Evolutionary conservation across 2,113 vertebrate genomes (phyloP).

Genomic region (Crotalus viridis): DNA sequence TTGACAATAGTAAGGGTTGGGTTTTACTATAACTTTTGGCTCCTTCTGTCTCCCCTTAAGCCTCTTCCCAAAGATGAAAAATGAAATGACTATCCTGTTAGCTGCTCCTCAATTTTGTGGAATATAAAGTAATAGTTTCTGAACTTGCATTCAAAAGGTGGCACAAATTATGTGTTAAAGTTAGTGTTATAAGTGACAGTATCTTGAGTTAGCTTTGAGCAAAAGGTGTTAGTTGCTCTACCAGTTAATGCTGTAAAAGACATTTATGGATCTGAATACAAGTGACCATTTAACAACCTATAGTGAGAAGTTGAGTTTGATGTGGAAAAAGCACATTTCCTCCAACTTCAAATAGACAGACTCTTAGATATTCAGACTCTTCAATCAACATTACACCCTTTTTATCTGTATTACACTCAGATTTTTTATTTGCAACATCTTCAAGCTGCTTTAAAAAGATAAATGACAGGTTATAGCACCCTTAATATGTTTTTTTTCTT

Average conservation of each 20-base stretch:
- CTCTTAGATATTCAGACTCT: not conserved
- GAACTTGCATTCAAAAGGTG: slow-evolving; percentile 30
- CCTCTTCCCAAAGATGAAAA: not conserved
- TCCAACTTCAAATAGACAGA: not conserved
- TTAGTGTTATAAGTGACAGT: not conserved
- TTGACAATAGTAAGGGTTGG: not conserved
- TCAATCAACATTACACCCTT: not conserved
- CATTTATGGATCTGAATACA: not conserved
- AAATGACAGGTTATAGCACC: not conserved
- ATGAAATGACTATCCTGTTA: not conserved
- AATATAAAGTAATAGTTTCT: slow-evolving; percentile 54
- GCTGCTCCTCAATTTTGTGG: accelerated
- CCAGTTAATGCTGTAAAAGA: not conserved
- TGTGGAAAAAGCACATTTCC: not conserved
- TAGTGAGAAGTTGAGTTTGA: not conserved
- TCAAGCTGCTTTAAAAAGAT: not conserved
- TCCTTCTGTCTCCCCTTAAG: not conserved
- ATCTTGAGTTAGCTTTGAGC: not conserved
- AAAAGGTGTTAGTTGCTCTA: not conserved
- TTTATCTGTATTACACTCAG: not conserved
- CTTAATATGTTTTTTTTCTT: not conserved
- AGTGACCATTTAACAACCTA: not conserved
- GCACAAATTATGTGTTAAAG: slow-evolving; percentile 29
- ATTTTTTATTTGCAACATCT: not conserved
- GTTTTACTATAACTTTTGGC: not conserved